Conservation (phyloP, 2,888 invertebrate genomes). For the Eledona agricola region DNA sequence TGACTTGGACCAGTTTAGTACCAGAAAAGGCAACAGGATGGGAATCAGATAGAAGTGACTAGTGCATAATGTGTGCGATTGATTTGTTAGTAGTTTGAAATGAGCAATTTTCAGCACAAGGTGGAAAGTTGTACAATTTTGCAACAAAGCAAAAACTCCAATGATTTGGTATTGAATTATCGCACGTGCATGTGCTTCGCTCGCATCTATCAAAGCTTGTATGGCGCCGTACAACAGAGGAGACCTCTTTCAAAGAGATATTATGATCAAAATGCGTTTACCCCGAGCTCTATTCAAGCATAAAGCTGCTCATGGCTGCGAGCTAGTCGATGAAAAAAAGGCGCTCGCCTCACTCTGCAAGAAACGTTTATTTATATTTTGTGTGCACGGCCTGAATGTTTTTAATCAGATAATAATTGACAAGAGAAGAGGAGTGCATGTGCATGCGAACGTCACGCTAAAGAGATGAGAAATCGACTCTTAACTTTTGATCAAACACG, state of each 20-base stretch:
- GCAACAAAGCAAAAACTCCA: conserved; percentile 2
- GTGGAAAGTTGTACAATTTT: too few species aligned
- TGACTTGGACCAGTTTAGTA: too few species aligned
- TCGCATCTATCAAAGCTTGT: conserved; percentile 4
- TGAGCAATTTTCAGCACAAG: too few species aligned
- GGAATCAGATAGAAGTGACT: too few species aligned
- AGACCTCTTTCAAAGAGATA: conserved; percentile 40
- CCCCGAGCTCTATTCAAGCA: conserved; percentile 41
- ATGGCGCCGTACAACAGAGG: conserved; percentile 15
- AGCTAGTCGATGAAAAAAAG: conserved; percentile 36
- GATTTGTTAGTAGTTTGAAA: too few species aligned
- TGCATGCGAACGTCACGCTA: conserved; percentile 35
- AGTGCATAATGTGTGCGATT: too few species aligned
- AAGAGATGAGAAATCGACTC: conserved; percentile 37
- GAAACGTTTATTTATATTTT: conserved; percentile 37
- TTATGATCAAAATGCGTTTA: conserved; percentile 45
- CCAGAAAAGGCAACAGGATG: too few species aligned
- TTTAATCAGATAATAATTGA: conserved; percentile 22
- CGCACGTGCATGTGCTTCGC: conserved; percentile 11
- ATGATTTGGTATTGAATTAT: conserved; percentile 19
- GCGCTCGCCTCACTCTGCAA: conserved; percentile 31
- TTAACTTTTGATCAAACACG: conserved; percentile 40
- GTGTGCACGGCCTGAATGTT: too few species aligned
- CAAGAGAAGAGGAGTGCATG: conserved; percentile 3
- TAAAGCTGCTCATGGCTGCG: conserved; percentile 42